Evolutionary conservation across 2,113 vertebrate genomes (phyloP).

Genomic region (Xenopus laevis): DNA sequence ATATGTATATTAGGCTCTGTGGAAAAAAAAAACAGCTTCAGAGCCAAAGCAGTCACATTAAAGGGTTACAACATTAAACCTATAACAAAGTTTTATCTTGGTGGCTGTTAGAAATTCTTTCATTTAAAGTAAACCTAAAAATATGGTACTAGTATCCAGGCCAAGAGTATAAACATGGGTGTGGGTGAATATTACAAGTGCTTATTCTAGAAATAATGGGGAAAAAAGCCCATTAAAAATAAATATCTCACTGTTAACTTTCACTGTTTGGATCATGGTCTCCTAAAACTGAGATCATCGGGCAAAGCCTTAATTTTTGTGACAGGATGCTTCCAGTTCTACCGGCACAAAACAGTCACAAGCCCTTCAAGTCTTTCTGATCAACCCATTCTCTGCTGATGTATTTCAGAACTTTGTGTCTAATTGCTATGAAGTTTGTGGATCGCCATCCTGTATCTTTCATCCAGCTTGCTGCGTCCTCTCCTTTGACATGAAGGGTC

Average conservation of each 20-base stretch:
- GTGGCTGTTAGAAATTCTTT: no score
- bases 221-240: neutral
- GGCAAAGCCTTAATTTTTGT: slow-evolving; percentile 70
- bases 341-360: slow-evolving; percentile 71
- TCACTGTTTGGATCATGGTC: slow-evolving; percentile 6
- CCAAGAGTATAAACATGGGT: neutral
- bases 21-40: no score
- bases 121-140: no score
- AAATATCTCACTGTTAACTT: neutral
- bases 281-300: slow-evolving; percentile 45
- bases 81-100: no score
- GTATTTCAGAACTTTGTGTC: slow-evolving; percentile 69
- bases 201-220: no score
- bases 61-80: no score
- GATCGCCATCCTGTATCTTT: slow-evolving; percentile 70
- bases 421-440: slow-evolving; percentile 87
- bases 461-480: slow-evolving; percentile 71
- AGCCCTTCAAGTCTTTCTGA: slow-evolving; percentile 72
- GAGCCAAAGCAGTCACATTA: no score
- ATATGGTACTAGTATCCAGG: neutral
- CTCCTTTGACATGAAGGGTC: slow-evolving; percentile 80
- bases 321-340: slow-evolving; percentile 77
- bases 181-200: no score
- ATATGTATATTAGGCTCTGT: no score
- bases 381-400: slow-evolving; percentile 76